Base-by-base conservation (phyloP, 2,113 vertebrate genomes). In the Epinephelus cyanopodus region DNA sequence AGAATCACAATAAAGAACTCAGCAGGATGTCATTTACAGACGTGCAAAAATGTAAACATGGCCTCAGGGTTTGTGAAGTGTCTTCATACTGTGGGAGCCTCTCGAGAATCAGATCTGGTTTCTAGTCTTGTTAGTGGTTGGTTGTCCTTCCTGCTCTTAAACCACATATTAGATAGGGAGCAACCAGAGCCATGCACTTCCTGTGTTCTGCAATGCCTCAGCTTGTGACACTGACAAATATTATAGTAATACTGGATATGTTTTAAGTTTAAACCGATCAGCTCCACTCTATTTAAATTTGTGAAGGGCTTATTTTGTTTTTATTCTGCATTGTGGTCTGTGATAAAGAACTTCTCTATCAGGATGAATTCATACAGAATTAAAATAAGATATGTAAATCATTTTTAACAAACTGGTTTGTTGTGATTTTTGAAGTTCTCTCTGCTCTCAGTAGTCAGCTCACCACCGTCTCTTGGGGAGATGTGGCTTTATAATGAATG, bases 141-240 rank as follows among this genome's bases (percentile, higher is more conserved):
- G 50, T 57, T 63, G 27, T 78, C 56, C 73, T 77, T 86, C 79
- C 62, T 82, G 74, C 42, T 74, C 39, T 68, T 77, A 12, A 33
- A 78, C 56, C 79, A 69, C 63, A 77, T 58, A 54, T 68, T 48
- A 77, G 29, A 67, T 23, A 5, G 11, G 47, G 50, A 63, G 48
- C 69, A 78, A 23, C 19, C 64, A 64, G 48, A 68, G 17, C 52
- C 25, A 39, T 33, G 23, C 73, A 67, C 68, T 81, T 67, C 62
- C 53, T 77, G 67, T 80, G 72, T 25, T 47, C 73, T 73, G 68
- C 48, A 57, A 14, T 62, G 15, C 37, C 13, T 78, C 69, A 64
- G 37, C 33, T 6, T 77, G 19, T 60, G 45, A 76, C 23, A 27
- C 47, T 47, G 67, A 53, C 33, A 58, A 7, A 77, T 69, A 4